phyloP scores from a whole-genome alignment of 2,888 invertebrate genomes.

The Oligia latruncula region DNA sequence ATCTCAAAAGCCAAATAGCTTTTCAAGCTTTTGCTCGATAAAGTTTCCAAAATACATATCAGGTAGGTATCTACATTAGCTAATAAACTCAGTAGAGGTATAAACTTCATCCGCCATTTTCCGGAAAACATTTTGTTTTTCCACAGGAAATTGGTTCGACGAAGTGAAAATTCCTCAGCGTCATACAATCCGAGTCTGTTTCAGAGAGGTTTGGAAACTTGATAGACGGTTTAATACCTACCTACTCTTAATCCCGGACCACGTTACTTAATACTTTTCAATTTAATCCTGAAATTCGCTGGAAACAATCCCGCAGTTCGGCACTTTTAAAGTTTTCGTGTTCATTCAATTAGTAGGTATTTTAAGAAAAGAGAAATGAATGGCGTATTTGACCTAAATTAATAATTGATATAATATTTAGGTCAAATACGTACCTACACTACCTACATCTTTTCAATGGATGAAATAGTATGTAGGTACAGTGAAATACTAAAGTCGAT shows the following conservation, averaged over 20 bases:
- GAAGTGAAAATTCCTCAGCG: constrained; percentile 45
- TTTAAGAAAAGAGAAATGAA: constrained; percentile 24
- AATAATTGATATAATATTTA: no score
- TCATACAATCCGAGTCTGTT: constrained; percentile 44
- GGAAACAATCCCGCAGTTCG: constrained; percentile 23
- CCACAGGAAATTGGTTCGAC: constrained; percentile 31
- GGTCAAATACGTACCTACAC: background rate
- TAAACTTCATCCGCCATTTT: background rate
- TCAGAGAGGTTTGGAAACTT: constrained; percentile 52
- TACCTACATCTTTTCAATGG: background rate
- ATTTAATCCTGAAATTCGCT: constrained; percentile 32
- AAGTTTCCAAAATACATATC: background rate
- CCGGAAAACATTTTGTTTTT: constrained; percentile 15
- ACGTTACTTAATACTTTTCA: constrained; percentile 22
- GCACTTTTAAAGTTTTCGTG: constrained; percentile 31
- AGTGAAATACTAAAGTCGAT: background rate
- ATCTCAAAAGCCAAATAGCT: background rate
- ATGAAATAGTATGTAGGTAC: background rate
- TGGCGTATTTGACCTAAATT: background rate
- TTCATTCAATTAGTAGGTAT: constrained; percentile 18
- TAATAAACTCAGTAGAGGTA: background rate
- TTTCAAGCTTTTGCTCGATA: background rate
- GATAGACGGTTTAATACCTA: constrained; percentile 53
- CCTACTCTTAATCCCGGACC: constrained; percentile 19
- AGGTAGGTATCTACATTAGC: background rate